Conservation (phyloP, 2,888 invertebrate species). For the Meiosimyza platycephala region DNA sequence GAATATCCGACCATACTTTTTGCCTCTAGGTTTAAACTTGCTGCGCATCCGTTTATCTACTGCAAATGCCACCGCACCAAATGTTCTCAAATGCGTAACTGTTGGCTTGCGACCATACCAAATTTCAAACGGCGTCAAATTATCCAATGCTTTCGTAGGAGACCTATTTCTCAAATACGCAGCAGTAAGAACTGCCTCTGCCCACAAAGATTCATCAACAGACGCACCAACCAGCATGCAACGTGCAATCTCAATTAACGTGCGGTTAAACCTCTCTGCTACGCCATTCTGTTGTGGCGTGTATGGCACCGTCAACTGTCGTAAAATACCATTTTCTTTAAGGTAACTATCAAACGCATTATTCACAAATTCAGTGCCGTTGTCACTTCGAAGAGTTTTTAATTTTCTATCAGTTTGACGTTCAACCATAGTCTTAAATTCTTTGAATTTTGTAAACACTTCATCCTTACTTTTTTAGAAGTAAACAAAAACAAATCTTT, state of each 20-base stretch:
- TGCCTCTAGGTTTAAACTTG: conserved; percentile 39
- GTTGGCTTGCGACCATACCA: conserved; percentile 43
- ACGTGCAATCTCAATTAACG: conserved; percentile 51
- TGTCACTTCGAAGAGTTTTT: conserved; percentile 33
- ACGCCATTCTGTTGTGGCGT: conserved; percentile 50
- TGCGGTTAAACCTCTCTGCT: conserved; percentile 43
- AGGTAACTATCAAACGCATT: conserved; percentile 39
- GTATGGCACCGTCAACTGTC: conserved; percentile 43
- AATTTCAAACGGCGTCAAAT: conserved; percentile 43
- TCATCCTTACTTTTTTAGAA: conserved; percentile 12
- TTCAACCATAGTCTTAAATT: conserved; percentile 19
- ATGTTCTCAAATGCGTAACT: conserved; percentile 36
- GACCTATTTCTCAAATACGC: conserved; percentile 42
- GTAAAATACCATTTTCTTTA: conserved; percentile 38
- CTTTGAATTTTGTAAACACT: conserved; percentile 26
- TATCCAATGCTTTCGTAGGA: conserved; percentile 38
- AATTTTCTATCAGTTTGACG: conserved; percentile 20
- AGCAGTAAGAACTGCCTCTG: conserved; percentile 44
- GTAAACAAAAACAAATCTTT: conserved; percentile 19
- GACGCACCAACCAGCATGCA: conserved; percentile 49
- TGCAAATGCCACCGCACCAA: conserved; percentile 37
- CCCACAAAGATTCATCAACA: conserved; percentile 48
- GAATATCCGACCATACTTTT: conserved; percentile 21
- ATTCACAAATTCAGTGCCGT: conserved; percentile 20
- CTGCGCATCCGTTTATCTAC: conserved; percentile 32